Evolutionary conservation across 1,140 invertebrate genomes (phyloP), one percentile per base, ranked within the genome.

Genomic region (Medauroidea extradentata): DNA sequence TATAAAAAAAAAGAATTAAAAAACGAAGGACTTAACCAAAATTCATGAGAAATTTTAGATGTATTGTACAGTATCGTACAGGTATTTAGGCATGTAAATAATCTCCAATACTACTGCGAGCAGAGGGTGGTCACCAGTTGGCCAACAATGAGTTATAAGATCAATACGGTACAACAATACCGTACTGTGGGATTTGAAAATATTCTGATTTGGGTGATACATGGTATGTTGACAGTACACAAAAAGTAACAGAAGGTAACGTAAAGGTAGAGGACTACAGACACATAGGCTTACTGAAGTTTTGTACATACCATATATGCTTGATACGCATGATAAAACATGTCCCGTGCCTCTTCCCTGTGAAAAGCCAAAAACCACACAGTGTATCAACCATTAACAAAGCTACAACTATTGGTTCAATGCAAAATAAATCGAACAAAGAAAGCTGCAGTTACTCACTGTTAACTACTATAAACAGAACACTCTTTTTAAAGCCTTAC

Each of bases 291-390:
- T 11, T 1, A 2, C 18, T 19, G 21, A 1, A n/a, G 23, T n/a
- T 59, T 61, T 50, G 25, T 42, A 71, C 75, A 80, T 73, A 86
- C 85, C 94, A 98, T 98, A 67, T 99, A 99, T 19, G 92, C 89
- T 69, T 88, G 83, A 73, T 96, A 99, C n/a, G 92, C 95, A 84
- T 98, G 96, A 76, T 94, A 93, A 75, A 98, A 98, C 94, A 98
- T 96, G 68, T 93, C 89, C 44, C 90, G 79, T 13, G 93, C 86
- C 78, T 96, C 87, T 65, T 91, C 86, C 71, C 91, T 93, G 69
- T 41, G 82, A 78, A 60, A 63, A 63, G 59, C 58, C 60, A 66
- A 60, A 27, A 53, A 34, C 42, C 53, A 42, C 23, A 54, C 24
- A 42, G 52, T 25, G 25, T 21, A 34, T 48, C 39, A 41, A 44